phyloP scores from a whole-genome alignment of 2,888 invertebrate genomes.

The Hirudinaria manillensis region DNA sequence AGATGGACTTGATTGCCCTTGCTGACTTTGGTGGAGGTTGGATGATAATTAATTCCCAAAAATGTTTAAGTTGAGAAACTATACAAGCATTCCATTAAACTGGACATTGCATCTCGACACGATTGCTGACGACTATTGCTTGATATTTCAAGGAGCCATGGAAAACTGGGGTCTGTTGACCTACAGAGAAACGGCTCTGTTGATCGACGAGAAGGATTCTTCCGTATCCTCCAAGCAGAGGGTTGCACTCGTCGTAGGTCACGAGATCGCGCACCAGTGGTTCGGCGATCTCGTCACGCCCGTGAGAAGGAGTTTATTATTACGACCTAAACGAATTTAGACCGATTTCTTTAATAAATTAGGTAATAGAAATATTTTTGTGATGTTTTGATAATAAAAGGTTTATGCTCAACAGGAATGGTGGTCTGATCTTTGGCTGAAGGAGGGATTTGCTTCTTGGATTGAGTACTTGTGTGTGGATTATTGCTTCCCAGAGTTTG shows the following conservation, averaged over 20 bases:
- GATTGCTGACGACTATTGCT: background rate
- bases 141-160: slow-evolving; percentile 65
- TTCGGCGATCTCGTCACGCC: slow-evolving; percentile 95
- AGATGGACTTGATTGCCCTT: slow-evolving; percentile 91
- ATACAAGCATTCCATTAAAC: no score
- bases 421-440: slow-evolving; percentile 93
- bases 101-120: background rate
- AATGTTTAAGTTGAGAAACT: no score
- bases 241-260: slow-evolving; percentile 68
- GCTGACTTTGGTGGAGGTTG: slow-evolving; percentile 83
- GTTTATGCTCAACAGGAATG: slow-evolving; percentile 62
- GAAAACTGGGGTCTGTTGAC: slow-evolving; percentile 95
- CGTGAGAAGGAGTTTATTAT: slow-evolving; percentile 54
- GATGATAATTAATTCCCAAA: no score
- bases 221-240: slow-evolving; percentile 61
- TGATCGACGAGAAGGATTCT: slow-evolving; percentile 83
- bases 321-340: no score
- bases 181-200: slow-evolving; percentile 81
- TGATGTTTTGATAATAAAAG: no score
- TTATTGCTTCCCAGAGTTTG: slow-evolving; percentile 85
- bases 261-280: slow-evolving; percentile 96
- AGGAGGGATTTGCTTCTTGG: slow-evolving; percentile 92
- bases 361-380: no score
- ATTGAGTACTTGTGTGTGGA: slow-evolving; percentile 89
- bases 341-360: no score